Base-by-base conservation (phyloP, 2,888 invertebrate genomes). In the Thera britannica region DNA sequence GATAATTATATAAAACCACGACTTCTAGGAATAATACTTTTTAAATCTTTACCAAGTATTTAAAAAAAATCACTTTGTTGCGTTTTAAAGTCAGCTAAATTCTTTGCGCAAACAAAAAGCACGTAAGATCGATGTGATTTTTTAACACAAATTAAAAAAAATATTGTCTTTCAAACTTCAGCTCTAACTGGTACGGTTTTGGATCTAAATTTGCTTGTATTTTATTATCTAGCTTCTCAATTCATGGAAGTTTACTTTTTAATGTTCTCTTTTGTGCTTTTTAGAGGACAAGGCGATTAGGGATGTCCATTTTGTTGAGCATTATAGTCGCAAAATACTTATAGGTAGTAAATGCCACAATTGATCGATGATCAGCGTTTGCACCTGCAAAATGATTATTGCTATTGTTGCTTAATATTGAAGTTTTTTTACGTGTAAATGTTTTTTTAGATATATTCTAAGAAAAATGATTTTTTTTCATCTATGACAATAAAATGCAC, bases 261-360 rank as follows among this genome's bases (percentile, higher is more conserved):
- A 87, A 81, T 73, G 58, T 65, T 68, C 66, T 81, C 88, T 84
- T 87, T 92, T 92, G 90, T 90, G 72, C 77, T 79, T 84, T 87
- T 88, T 88, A 88, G 86, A 86, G 85, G 86, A 88, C 90, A 89
- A 84, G 83, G 80, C 83, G 90, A 93, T 92, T 92, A 90, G 88
- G 87, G 83, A 86, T 92, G 92, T 90, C 89, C 90, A 85, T 90
- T 90, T 86, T 87, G 90, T 90, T 75, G 79, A 78, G 83, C 87
- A 88, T 89, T 89, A 85, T 84, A 76, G 77, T 81, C 76, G 76
- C 78, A 78, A 75, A 78, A 76, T 62, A 62, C 62, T 62, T 72
- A 77, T 79, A 77, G 84, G 83, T 80, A 83, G 83, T 90, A 86
- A 91, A 90, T 88, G 92, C 86, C 91, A 91, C 80, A 80, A 55